Conservation (phyloP, 2,797 vertebrate genomes). For the Platyrinchus mystaceus region DNA sequence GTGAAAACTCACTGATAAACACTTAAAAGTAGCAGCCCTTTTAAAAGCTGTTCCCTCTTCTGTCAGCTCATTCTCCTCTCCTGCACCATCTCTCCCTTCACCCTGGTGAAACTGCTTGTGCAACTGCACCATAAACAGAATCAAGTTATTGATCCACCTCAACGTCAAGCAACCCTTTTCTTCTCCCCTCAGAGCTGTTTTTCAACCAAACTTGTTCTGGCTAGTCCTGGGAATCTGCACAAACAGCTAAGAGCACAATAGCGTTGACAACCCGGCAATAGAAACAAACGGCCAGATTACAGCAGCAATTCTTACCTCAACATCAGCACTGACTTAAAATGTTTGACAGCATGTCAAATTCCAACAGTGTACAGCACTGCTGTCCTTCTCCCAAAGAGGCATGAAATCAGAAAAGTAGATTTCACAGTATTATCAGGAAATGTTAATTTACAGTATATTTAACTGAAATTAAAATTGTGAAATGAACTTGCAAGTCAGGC, state of each 20-base stretch:
- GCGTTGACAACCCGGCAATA: rapidly evolving
- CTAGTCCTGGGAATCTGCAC: not conserved
- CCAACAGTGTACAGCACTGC: not conserved
- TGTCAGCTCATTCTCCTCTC: not conserved
- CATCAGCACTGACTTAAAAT: not conserved
- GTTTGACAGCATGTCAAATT: not conserved
- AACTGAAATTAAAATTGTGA: not conserved
- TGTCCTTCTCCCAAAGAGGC: not conserved
- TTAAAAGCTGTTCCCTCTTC: not conserved
- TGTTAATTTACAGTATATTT: not conserved
- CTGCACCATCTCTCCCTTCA: not conserved
- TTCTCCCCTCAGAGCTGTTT: not conserved
- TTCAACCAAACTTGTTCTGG: not conserved
- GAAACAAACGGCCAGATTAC: not conserved
- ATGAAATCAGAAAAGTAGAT: not conserved
- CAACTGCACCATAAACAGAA: not conserved
- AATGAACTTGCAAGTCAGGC: not conserved
- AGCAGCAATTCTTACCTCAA: not conserved
- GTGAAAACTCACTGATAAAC: not conserved
- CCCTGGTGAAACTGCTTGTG: not conserved
- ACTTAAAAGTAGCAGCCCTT: not conserved
- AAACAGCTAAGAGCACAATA: not conserved
- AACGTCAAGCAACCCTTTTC: not conserved
- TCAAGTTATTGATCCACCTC: not conserved
- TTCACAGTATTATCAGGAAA: not conserved